Evolutionary conservation across 92 coral and sea anemone species (phyloP), one percentile per base, ranked within the genome.

Genomic region (Porites divaricata): DNA sequence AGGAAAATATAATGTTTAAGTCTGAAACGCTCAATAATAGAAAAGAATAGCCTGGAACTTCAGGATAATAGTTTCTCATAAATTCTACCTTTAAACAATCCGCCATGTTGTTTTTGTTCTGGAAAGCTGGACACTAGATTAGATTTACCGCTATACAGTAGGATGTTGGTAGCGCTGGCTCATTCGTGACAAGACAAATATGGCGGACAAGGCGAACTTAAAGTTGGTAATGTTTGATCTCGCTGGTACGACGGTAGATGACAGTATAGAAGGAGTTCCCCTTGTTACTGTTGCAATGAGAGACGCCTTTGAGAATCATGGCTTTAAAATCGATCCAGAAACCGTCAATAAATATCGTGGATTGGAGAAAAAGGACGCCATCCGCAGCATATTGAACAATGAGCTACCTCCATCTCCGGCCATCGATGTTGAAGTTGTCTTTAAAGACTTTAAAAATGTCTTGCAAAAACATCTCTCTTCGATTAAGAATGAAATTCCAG

Each of bases 171-270:
- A 75, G 14, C 62, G 26, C 78, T 17, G 67, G 74, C 81, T 63
- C 81, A 26, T 20, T 81, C 9, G 9, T 53, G 24, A 57, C 16
- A 6, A 24, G 8, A 59, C 53, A 84, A 88, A 79, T 53, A 88
- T 88, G 94, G 92, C 91, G 82, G 91, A 63, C 64, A 75, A 91
- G 75, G 76, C 26, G 23, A 63, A 25, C 13, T 48, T 92, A n/a
- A 56, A 94, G 71, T 89, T 96, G 26, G 94, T 92, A 20, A 93
- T 96, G 78, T 96, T 96, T 71, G 99, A 96, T 86, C 85, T 96
- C 67, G 99, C 98, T 22, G 99, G 99, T 59, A 96, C 99, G 59
- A 96, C 98, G 25, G 95, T 94, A 5, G 95, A 96, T 83, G 99
- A 96, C 75, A 72, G 95, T n/a, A 74, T 96, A 9, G 85, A 91